Evolutionary conservation across 2,888 invertebrate genomes (phyloP), one percentile per base, ranked within the genome.

Genomic region (Zootermopsis nevadensis): DNA sequence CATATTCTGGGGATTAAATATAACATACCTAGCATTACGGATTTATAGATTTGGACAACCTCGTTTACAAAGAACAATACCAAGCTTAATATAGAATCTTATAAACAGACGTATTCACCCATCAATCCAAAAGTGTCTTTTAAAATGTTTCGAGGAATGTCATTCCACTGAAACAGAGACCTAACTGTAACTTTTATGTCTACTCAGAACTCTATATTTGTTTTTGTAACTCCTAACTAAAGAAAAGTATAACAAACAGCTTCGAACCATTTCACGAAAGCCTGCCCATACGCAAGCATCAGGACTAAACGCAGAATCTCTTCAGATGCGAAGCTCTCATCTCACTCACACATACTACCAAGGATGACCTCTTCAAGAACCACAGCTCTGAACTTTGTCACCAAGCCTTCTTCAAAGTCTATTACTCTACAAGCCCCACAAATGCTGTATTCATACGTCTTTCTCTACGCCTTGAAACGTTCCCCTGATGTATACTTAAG

Each of bases 401-500:
- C 72, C 15, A 24, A 74, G 24, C 10, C 74, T 38, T 33, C 22
- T 74, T 74, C 74, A 38, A 8, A 74, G 38, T n/a, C 74, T 38
- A 38, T 74, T 74, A 38, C 33, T 74, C 60, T n/a, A n/a, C n/a
- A 60, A 3, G 53, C 24, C 3, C 72, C 31, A 74, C 74, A 24
- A 12, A 74, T 38, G 74, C 38, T 74, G 38, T 38, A 74, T 74
- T 74, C 74, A 74, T 74, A 74, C 33, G 8, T 35, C 74, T 72
- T 72, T 72, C 33, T 33, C 38, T 30, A 24, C 74, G 7, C 33
- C 74, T 38, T 74, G 24, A 38, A 74, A 74, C 24, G 38, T 38
- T 74, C 74, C 74, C 74, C 74, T 74, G 74, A 38, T 74, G 74
- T 38, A 38, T 38, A 74, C 35, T 74, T 74, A 74, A 38, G 24